Base-by-base conservation (phyloP, 2,888 invertebrate species). In the Linnaemya tessellans region DNA sequence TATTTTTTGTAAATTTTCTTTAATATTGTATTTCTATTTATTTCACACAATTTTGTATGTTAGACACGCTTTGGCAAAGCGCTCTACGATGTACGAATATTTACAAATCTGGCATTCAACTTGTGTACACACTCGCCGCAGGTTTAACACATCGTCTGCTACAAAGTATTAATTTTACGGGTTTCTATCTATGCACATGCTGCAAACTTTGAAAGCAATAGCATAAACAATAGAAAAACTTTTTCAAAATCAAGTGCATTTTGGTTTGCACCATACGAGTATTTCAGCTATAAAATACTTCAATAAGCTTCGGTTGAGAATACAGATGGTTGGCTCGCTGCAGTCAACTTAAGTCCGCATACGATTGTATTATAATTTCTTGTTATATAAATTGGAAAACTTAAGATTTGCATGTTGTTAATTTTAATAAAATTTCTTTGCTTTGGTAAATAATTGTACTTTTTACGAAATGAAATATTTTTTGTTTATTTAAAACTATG, bases 61-160 rank as follows among this genome's bases (percentile, higher is more conserved):
- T 79, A 68, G 46, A 60, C 62, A 79, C 46, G 79, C 79, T 84
- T 74, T 79, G 51, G 51, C 18, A 20, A 51, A 51, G 9, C 2
- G 20, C 18, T 51, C 1, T 51, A 20, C 7, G 51, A 51, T 51
- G n/a, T 51, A 38, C 20, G 35, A 22, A 60, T 49, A 20, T 75
- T 18, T 56, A 9, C 38, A 22, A 13, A 43, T 43, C 35, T 73
- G 30, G 60, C 73, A 67, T 71, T 67, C 41, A 70, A 49, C 41
- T 71, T 38, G 49, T 60, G 58, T 38, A 49, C 35, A 41, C 35
- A 51, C 54, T 54, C 51, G 73, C 62, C 73, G 18, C 67, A 83
- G 54, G 73, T 83, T 68, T 71, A 64, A 54, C 65, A 80, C 64
- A 38, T 73, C 22, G 46, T 41, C 56, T 20, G 20, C 70, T 41